Evolutionary conservation across 2,113 vertebrate species (phyloP), one percentile per base, ranked within the genome.

Genomic region (Platysteira castanea): DNA sequence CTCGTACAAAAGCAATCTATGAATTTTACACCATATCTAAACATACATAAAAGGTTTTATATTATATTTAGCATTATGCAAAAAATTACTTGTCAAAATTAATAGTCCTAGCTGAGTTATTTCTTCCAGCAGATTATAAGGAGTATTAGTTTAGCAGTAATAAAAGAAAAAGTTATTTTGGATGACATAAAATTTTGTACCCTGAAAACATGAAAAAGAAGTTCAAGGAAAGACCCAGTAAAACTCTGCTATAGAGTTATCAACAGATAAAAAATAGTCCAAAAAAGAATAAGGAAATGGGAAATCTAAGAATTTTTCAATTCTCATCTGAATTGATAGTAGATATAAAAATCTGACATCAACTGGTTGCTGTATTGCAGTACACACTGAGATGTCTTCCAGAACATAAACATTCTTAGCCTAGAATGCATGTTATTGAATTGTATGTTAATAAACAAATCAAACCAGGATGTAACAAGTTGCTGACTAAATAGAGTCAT

Each of bases 121-220:
- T 93, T 92, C 15, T 57, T 95, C 50, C 69, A 86, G 88, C n/a
- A 89, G 79, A 85, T 87, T 93, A 90, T 23, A 67, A 83, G 6
- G 9, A 6, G 6, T 67, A 57, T 61, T 70, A 44, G 31, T 81
- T 87, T 64, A 90, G 12, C 28, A 57, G 9, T 13, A 77, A 88
- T 19, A 52, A 77, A 60, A 46, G 14, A 89, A 69, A 67, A 19
- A 60, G 47, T 37, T 6, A 1, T 90, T 74, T 18, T 46, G 24
- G 31, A 67, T 85, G 42, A 83, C 21, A 39, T 54, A 74, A 73
- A n/a, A 46, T 61, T 82, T 15, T 63, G n/a, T 49, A 92, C 6
- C 11, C 77, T 84, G 39, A 61, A 71, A 93, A 86, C 20, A 42
- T 44, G 67, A 49, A 86, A 23, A 24, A 61, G 14, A 69, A 63